Evolutionary conservation across 2,113 vertebrate genomes (phyloP).

Genomic region (Saguinus imperator): DNA sequence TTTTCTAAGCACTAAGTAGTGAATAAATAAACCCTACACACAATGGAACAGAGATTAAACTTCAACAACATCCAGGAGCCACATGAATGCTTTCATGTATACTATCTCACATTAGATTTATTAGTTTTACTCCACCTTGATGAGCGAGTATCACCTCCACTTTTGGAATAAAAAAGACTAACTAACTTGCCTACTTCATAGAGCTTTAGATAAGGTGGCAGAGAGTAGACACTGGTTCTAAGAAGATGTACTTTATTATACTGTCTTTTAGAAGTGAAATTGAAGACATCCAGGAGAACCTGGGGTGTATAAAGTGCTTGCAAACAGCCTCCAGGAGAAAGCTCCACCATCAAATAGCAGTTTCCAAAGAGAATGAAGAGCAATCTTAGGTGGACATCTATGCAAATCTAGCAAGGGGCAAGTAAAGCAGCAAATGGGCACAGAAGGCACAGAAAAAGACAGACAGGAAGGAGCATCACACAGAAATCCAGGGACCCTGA

Average conservation of each 20-base stretch:
- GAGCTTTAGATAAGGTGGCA: neutral
- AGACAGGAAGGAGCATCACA: neutral
- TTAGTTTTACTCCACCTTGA: neutral
- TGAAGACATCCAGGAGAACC: neutral
- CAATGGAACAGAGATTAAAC: neutral
- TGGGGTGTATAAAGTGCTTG: neutral
- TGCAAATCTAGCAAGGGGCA: neutral
- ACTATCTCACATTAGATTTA: neutral
- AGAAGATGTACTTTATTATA: neutral
- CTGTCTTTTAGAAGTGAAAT: neutral
- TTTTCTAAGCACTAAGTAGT: neutral
- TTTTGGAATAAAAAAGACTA: neutral
- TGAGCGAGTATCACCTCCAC: neutral
- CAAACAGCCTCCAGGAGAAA: neutral
- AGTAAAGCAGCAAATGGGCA: neutral
- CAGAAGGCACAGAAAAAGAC: neutral
- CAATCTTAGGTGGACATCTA: neutral
- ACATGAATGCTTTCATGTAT: neutral
- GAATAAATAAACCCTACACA: neutral
- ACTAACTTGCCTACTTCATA: neutral
- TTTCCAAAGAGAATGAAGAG: neutral
- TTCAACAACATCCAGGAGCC: neutral
- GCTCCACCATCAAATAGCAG: neutral
- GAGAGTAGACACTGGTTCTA: neutral
- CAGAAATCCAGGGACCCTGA: neutral